Base-by-base conservation (phyloP, 1,140 invertebrate genomes). In the Meloidogyne floridensis region DNA sequence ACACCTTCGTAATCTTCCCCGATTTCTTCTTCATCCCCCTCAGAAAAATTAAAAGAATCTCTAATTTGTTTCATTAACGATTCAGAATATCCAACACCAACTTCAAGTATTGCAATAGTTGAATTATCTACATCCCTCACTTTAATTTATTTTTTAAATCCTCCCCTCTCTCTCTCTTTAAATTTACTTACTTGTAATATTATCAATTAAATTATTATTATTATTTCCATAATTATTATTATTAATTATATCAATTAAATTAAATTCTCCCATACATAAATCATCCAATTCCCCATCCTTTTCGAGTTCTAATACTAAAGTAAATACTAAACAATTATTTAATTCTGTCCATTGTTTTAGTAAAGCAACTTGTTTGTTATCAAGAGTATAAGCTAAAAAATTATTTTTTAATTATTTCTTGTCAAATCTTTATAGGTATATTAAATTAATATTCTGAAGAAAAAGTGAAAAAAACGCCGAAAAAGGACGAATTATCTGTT, bases 341-440 rank as follows among this genome's bases (percentile, higher is more conserved):
- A 86, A 77, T 18, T 83, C 74, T n/a, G 85, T 88, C 86, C 86
- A 87, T 80, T 87, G 86, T 69, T 75, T 80, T 4, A 87, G 76
- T n/a, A 87, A 70, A 51, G 79, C 73, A 72, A 88, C 83, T 79
- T 83, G 51, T 53, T 82, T 51, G 13, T 69, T 56, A 70, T 87
- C 85, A 15, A 87, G 43, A 69, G 82, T 80, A 72, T 87, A 87
- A 13, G 65, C 86, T 86, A 72, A 80, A 86, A n/a, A 70, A 56
- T 43, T 56, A 9, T 9, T 75, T 75, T 47, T n/a, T 59, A 15
- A 3, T 73, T 42, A 42, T 10, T 6, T 32, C 51, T 81, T 43
- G 32, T 32, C 32, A 32, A 32, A 32, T 32, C 32, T 32, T 32
- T 32, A 32, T 32, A 32, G 32, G 32, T 32, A 32, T 32, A 32